Base-by-base conservation (phyloP, 2,888 invertebrate species). In the Drosophila subsilvestris region DNA sequence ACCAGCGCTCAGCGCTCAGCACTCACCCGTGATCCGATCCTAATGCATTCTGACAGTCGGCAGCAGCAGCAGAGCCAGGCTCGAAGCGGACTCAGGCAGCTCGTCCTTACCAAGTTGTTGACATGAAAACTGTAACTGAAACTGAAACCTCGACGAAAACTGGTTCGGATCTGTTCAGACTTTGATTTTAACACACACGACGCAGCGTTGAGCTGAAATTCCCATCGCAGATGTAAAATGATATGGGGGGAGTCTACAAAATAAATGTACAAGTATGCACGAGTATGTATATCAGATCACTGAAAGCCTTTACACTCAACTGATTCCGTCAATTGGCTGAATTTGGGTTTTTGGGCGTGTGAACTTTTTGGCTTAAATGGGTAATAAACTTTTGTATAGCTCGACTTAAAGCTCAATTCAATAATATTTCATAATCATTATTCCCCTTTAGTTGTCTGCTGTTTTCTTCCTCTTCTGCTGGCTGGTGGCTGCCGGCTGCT, bases 261-360 rank as follows among this genome's bases (percentile, higher is more conserved):
- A 27, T 45, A 18, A 14, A 45, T 29, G 18, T 14, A 32, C 32
- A 4, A 4, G 12, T 10, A 37, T 45, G 25, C 20, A 45, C 69
- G 58, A n/a, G 20, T 20, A 22, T 43, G 25, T 45, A 54, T 60
- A 74, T 69, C 76, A 85, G 80, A 90, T 89, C 84, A 76, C 71
- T 84, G 79, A 82, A 90, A 90, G 86, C 90, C 90, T 73, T 90
- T 90, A 84, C 90, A 90, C 90, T 89, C 74, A 88, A 89, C 85
- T 90, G 88, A 80, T 73, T 90, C 62, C 67, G 75, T 66, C 73
- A 80, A 74, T 74, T 74, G 75, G 55, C 29, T 47, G 43, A 49
- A 67, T 50, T 55, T 20, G 37, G 37, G 25, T 45, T 71, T 53
- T 25, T 22, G 32, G 50, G 63, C 79, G 80, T 78, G 86, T 74